Conservation (phyloP, 1,140 invertebrate species). For the Metopolophium dirhodum region DNA sequence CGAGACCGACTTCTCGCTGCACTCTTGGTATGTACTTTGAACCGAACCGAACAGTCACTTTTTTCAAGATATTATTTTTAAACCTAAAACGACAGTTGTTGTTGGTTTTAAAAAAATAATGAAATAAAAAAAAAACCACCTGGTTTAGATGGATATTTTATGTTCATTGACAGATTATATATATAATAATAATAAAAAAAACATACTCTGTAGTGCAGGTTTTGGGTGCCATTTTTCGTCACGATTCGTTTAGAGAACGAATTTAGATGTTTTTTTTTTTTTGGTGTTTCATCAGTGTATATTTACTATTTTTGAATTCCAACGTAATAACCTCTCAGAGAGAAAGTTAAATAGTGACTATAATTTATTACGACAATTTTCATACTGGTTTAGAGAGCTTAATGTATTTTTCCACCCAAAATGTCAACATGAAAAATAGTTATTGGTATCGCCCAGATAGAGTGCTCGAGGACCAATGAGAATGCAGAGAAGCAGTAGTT, state of each 20-base stretch:
- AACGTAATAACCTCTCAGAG: not conserved
- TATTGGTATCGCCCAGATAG: not conserved
- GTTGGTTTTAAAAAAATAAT: not conserved
- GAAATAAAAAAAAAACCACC: not conserved
- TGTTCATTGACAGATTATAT: not conserved
- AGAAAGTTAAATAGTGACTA: not conserved
- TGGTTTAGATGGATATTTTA: constrained; percentile 33
- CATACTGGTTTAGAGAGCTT: not conserved
- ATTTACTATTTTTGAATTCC: constrained; percentile 8
- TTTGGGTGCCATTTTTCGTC: constrained; percentile 27
- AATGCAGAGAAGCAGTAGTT: not conserved
- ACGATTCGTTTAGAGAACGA: not conserved
- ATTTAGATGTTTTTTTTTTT: not conserved
- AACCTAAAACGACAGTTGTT: not conserved
- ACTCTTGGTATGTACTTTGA: not conserved
- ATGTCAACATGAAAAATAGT: constrained; percentile 28
- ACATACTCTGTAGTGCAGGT: not conserved
- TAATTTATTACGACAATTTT: constrained; percentile 39
- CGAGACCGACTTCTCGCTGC: not conserved
- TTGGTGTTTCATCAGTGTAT: not conserved
- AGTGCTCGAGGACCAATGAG: not conserved
- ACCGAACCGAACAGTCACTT: not conserved
- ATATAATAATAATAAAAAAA: not conserved
- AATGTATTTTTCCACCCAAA: constrained; percentile 34
- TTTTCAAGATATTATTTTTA: not conserved